These are phyloP conservation scores for Pelobates fuscus DNA, from an alignment of 2,113 vertebrate species.

Conservation along the genomic window DNA sequence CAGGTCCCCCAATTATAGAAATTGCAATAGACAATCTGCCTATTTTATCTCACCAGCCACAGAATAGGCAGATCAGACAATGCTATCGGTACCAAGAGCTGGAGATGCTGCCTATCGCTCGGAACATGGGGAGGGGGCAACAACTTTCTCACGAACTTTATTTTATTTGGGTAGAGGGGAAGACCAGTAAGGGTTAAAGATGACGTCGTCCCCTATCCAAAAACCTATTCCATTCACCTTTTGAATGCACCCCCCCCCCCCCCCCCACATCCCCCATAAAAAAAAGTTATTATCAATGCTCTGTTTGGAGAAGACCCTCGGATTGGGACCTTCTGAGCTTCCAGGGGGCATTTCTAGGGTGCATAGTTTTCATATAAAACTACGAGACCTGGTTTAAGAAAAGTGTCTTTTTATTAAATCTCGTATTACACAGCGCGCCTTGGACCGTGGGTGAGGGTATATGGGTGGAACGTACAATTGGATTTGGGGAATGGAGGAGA, in stretches of 20 bases:
- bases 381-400: too few species aligned
- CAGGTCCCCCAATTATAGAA: too few species aligned
- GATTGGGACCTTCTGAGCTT: not conserved
- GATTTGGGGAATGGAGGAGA: not conserved
- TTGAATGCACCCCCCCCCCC: not conserved
- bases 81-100: not conserved
- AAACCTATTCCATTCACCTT: not conserved
- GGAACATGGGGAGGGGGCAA: not conserved
- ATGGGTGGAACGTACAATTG: conserved; percentile 28
- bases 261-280: not conserved
- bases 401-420: not conserved
- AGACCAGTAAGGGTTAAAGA: not conserved
- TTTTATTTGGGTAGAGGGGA: not conserved
- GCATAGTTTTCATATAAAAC: not conserved
- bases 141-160: conserved; percentile 28
- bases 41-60: not conserved
- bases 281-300: conserved; percentile 23
- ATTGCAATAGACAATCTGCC: conserved; percentile 2
- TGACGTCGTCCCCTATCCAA: too few species aligned
- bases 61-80: too few species aligned
- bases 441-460: conserved; percentile 36
- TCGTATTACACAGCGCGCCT: not conserved
- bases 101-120: not conserved
- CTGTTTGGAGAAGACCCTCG: not conserved
- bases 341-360: not conserved